Evolutionary conservation across 2,888 invertebrate genomes (phyloP), one percentile per base, ranked within the genome.

Genomic region (Drosophila vallismaia): DNA sequence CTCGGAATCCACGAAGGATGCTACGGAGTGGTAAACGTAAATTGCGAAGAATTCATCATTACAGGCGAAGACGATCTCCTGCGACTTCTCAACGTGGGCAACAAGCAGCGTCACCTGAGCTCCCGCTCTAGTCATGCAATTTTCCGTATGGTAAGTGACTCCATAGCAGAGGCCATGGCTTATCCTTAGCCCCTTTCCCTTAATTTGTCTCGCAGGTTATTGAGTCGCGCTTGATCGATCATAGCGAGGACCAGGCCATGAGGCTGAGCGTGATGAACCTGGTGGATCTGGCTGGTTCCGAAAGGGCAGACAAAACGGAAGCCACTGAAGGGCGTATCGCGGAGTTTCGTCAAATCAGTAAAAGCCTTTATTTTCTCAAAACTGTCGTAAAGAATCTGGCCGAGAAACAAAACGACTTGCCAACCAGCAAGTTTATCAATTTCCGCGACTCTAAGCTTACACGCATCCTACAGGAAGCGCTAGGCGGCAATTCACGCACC

Each of bases 201-300:
- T 10, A 6, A 8, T 14, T 0, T 77, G n/a, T 0, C 33, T 6
- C 12, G 1, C 79, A 93, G 95, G 94, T 94, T 7, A 94, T 96
- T 79, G 96, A 96, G 90, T 95, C 96, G 38, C 93, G 95, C 26
- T 93, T 94, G 76, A 93, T 93, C 36, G 92, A 93, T 56, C 74
- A 82, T 9, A 79, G 83, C 9, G 93, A 93, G 10, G 92, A 92
- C 26, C 92, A 92, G 60, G 90, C 91, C 0, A 93, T 93, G 0
- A 92, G 94, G 87, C 95, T 96, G n/a, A 95, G 97, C 0, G 94
- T 95, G 57, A 92, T 97, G 79, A 97, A 97, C 92, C 93, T 98
- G n/a, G 97, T 98, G 0, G 97, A 98, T 91, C 92, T 98, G 71
- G 97, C 97, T 1, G 98, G 97, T 0, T 97, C 97, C 0, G 97